These are phyloP conservation scores for Temnothorax curvispinosus DNA, from an alignment of 1,140 invertebrate genomes.

Conservation along the genomic window DNA sequence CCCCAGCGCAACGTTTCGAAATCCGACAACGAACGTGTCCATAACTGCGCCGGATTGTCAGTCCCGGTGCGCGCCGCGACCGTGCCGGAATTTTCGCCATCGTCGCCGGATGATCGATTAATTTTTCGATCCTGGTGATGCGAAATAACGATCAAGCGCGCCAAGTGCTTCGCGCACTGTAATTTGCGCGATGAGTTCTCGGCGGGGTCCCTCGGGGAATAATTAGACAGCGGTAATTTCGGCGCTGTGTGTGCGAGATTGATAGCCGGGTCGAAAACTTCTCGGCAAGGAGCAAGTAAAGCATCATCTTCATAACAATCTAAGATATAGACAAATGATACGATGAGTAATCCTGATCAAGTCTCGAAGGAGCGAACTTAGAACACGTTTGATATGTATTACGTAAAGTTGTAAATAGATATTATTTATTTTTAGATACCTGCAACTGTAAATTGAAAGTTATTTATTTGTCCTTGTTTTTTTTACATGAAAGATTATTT, in stretches of 20 bases:
- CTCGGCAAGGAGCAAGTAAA: neutral
- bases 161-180: neutral
- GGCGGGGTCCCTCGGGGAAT: slow-evolving; percentile 52
- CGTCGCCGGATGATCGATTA: slow-evolving; percentile 44
- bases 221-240: slow-evolving; percentile 67
- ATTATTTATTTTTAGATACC: neutral
- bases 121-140: slow-evolving; percentile 43
- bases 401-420: neutral
- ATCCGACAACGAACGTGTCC: slow-evolving; percentile 36
- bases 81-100: slow-evolving; percentile 7
- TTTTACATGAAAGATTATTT: neutral
- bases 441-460: neutral
- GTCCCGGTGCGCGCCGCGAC: neutral
- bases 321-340: neutral
- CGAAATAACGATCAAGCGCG: slow-evolving; percentile 42
- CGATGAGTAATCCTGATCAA: neutral
- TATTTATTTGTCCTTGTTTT: neutral
- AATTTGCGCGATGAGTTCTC: slow-evolving; percentile 57
- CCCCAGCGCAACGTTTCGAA: slow-evolving; percentile 22
- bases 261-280: slow-evolving; percentile 44
- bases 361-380: neutral
- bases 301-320: neutral
- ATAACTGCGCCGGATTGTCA: slow-evolving; percentile 29
- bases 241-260: slow-evolving; percentile 1
- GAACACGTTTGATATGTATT: neutral